These are phyloP conservation scores for Hirudo medicinalis DNA, from an alignment of 1,140 invertebrate genomes.

Conservation along the genomic window DNA sequence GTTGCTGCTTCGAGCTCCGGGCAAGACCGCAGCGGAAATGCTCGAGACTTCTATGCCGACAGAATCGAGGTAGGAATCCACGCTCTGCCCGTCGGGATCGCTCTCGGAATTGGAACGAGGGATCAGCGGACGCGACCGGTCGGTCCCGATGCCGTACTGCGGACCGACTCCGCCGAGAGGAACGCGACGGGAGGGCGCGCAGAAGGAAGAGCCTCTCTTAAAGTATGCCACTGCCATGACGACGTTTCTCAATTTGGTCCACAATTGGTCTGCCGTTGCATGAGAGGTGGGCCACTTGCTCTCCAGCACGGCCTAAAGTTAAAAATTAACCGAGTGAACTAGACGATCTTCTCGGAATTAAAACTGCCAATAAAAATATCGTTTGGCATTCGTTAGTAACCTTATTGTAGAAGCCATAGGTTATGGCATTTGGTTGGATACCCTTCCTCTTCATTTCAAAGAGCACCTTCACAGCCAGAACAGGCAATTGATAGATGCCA, in stretches of 20 bases:
- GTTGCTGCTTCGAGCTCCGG: background rate
- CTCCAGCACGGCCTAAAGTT: constrained; percentile 64
- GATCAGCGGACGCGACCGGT: constrained; percentile 31
- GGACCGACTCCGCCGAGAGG: background rate
- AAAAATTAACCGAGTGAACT: background rate
- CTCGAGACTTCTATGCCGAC: constrained; percentile 15
- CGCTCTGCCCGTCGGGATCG: constrained; percentile 37
- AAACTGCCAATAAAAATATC: background rate
- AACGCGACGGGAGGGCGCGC: background rate
- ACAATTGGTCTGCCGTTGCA: constrained; percentile 65
- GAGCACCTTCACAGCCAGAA: constrained; percentile 82
- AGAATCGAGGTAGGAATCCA: constrained; percentile 37
- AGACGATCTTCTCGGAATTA: background rate
- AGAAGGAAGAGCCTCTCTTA: constrained; percentile 23
- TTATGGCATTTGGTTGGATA: constrained; percentile 89
- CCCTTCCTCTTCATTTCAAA: constrained; percentile 88
- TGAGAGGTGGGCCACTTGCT: constrained; percentile 80
- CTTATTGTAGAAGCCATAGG: constrained; percentile 74
- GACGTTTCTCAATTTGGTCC: constrained; percentile 85
- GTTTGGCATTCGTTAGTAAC: constrained; percentile 25
- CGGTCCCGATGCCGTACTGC: background rate
- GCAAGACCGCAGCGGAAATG: constrained; percentile 21
- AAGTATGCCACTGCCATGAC: constrained; percentile 72
- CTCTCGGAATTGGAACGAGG: constrained; percentile 38
- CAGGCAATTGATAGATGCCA: constrained; percentile 79